Evolutionary conservation across 2,113 vertebrate species (phyloP), one percentile per base, ranked within the genome.

Genomic region (Mormoops blainvillei): DNA sequence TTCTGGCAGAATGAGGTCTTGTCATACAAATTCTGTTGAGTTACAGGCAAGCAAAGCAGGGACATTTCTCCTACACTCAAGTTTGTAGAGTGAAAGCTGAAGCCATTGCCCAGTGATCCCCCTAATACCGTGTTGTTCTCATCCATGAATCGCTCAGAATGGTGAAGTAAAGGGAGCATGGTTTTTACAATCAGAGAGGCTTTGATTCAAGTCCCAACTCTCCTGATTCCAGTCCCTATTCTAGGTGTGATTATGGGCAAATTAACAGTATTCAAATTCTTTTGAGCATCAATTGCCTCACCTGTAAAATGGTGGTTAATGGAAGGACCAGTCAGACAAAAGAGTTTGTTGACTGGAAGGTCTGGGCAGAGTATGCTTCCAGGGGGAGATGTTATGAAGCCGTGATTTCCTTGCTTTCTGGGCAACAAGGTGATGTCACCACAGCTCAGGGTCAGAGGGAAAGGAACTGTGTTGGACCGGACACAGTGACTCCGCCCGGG

Each of bases 351-450:
- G 14, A 11, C 8, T 22, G 36, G 63, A 33, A 48, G 41, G 22
- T 52, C 38, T 41, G 28, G 22, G 16, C 26, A 67, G n/a, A 70
- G 33, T 3, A 68, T 48, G 9, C 76, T 52, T 63, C 54, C 45
- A 24, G 7, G 7, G 3, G 13, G n/a, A 12, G 18, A 15, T 2
- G 0, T 3, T 45, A 36, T 71, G 43, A 26, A 19, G 20, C n/a
- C 22, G 26, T 31, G 73, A 63, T 18, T 7, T 3, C 54, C 41
- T 20, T 28, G 33, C 33, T 76, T 67, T 6, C 4, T 0, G 0
- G 7, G 26, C 87, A 71, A 26, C 9, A 10, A 8, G 11, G 12
- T 41, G 28, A 73, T 38, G 41, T 74, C 45, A 50, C 31, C 56
- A 31, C 1, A 0, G 67, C 20, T 76, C n/a, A 15, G 2, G 31